Evolutionary conservation across 2,888 invertebrate species (phyloP).

Genomic region (Blera fallax): DNA sequence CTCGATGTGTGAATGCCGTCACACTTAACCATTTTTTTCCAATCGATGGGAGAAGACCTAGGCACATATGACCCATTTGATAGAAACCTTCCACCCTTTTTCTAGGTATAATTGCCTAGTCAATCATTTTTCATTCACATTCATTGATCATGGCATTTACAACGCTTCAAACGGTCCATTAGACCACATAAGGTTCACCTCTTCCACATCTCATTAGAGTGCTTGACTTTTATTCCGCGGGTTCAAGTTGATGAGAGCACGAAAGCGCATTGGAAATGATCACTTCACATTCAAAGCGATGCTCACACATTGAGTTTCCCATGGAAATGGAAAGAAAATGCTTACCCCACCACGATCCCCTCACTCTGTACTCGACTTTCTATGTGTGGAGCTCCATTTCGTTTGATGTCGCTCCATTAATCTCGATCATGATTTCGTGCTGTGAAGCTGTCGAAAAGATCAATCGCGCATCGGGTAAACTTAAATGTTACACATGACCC

Average conservation of each 20-base stretch:
- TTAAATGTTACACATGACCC: constrained; percentile 53
- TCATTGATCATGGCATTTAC: background rate
- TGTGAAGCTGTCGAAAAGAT: constrained; percentile 71
- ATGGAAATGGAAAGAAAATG: constrained; percentile 22
- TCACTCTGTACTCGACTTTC: background rate
- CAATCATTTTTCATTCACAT: background rate
- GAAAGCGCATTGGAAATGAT: background rate
- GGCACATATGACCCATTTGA: too few species aligned
- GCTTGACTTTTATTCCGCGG: background rate
- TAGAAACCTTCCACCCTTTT: too few species aligned
- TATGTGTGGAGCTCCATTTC: background rate
- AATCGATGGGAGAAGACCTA: too few species aligned
- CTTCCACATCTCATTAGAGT: background rate
- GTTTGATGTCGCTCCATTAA: constrained; percentile 49
- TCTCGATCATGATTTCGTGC: constrained; percentile 61
- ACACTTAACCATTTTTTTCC: too few species aligned
- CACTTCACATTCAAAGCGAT: background rate
- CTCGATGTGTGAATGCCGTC: too few species aligned
- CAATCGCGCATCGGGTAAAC: constrained; percentile 65
- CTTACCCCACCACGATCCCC: constrained; percentile 6
- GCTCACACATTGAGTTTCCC: constrained; percentile 7
- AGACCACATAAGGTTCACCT: background rate
- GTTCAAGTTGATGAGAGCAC: background rate
- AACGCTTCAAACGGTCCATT: constrained; percentile 14
- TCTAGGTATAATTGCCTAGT: background rate